These are phyloP conservation scores for Desmophyllum pertusum DNA, from an alignment of 92 coral and sea anemone genomes.

Conservation along the genomic window DNA sequence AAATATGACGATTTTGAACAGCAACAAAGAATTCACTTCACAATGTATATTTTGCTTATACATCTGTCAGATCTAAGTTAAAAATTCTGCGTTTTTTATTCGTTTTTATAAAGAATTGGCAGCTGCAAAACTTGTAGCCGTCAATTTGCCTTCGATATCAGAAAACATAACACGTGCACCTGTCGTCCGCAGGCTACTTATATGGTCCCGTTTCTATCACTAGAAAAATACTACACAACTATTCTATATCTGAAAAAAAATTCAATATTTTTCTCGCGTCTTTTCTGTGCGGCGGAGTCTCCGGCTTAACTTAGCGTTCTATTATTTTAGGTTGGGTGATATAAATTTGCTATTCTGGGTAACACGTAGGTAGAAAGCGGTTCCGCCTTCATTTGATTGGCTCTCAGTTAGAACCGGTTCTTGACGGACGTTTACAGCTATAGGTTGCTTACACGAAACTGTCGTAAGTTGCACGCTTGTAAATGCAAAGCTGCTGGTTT, in stretches of 20 bases:
- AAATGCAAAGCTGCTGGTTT: neutral
- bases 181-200: neutral
- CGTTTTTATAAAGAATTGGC: neutral
- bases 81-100: neutral
- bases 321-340: neutral
- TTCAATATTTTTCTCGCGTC: neutral
- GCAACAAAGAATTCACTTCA: neutral
- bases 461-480: neutral
- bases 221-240: neutral
- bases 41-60: neutral
- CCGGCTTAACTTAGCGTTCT: neutral
- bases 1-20: neutral
- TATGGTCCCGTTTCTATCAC: neutral
- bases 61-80: neutral
- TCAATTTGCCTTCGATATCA: neutral
- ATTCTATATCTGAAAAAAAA: neutral
- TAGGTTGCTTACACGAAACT: neutral
- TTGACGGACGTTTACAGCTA: neutral
- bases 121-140: neutral
- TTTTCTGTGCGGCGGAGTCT: neutral
- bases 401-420: neutral
- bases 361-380: neutral
- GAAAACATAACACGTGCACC: neutral
- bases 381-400: constrained; percentile 5
- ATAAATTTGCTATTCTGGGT: neutral